phyloP scores from a whole-genome alignment of 1,140 invertebrate species.

The Diorhabda elongata region DNA sequence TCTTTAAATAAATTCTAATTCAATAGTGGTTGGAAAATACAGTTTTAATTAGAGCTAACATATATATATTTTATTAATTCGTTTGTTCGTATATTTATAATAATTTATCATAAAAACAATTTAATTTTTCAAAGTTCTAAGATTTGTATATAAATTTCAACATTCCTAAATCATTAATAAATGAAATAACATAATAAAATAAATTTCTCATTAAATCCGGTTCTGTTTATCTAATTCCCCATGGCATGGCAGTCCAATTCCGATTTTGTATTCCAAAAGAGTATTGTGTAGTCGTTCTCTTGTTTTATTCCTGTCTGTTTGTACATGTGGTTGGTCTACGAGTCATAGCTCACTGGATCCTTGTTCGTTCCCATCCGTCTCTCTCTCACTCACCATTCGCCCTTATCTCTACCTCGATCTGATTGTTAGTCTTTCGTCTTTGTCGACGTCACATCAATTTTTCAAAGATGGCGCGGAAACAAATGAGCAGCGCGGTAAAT shows the following conservation, averaged over 20 bases:
- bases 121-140: too few species aligned
- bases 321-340: slow-evolving; percentile 39
- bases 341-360: slow-evolving; percentile 37
- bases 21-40: too few species aligned
- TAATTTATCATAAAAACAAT: too few species aligned
- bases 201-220: neutral
- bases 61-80: too few species aligned
- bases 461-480: slow-evolving; percentile 47
- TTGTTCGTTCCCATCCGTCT: slow-evolving; percentile 19
- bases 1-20: too few species aligned
- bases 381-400: slow-evolving; percentile 23
- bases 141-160: too few species aligned
- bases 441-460: slow-evolving; percentile 48
- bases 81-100: too few species aligned
- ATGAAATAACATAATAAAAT: too few species aligned
- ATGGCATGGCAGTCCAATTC: slow-evolving; percentile 9
- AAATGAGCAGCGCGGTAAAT: slow-evolving; percentile 48
- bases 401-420: slow-evolving; percentile 37
- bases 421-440: slow-evolving; percentile 45
- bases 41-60: too few species aligned
- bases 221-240: neutral
- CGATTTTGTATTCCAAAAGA: slow-evolving; percentile 39
- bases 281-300: slow-evolving; percentile 36
- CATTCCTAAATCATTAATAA: too few species aligned
- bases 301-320: slow-evolving; percentile 35